Evolutionary conservation across 2,113 vertebrate genomes (phyloP).

Genomic region (Cololabis saira): DNA sequence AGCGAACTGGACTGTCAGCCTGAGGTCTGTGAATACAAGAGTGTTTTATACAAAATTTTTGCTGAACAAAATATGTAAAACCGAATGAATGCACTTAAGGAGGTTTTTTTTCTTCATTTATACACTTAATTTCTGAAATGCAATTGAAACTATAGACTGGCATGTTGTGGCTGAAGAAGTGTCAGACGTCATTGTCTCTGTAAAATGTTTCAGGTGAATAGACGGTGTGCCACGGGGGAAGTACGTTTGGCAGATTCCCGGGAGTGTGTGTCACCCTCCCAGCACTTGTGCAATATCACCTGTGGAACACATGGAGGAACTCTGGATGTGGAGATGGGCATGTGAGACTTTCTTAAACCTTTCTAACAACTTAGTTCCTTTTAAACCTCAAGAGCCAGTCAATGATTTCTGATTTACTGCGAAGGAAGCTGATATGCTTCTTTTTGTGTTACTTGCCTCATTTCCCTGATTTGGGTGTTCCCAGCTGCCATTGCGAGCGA

Average conservation of each 20-base stretch:
- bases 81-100: neutral
- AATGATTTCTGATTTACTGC: neutral
- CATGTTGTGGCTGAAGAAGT: too few species aligned
- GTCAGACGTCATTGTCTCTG: neutral
- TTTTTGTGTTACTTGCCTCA: slow-evolving; percentile 13
- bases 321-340: slow-evolving; percentile 87
- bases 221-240: slow-evolving; percentile 82
- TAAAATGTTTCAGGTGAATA: slow-evolving; percentile 79
- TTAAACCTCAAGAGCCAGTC: neutral
- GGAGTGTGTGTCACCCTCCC: slow-evolving; percentile 79
- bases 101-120: too few species aligned
- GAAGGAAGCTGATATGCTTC: neutral
- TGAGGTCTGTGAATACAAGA: slow-evolving; percentile 80
- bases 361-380: neutral
- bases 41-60: neutral
- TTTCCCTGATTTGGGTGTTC: slow-evolving; percentile 4
- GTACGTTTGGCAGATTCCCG: slow-evolving; percentile 86
- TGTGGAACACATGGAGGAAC: slow-evolving; percentile 83
- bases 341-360: slow-evolving; percentile 79
- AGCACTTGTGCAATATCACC: slow-evolving; percentile 81
- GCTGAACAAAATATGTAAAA: neutral
- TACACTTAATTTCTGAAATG: slow-evolving; percentile 19
- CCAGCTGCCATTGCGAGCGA: slow-evolving; percentile 87
- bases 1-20: slow-evolving; percentile 87
- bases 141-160: too few species aligned